Base-by-base conservation (phyloP, 2,113 vertebrate genomes). In the Tupaia chinensis region DNA sequence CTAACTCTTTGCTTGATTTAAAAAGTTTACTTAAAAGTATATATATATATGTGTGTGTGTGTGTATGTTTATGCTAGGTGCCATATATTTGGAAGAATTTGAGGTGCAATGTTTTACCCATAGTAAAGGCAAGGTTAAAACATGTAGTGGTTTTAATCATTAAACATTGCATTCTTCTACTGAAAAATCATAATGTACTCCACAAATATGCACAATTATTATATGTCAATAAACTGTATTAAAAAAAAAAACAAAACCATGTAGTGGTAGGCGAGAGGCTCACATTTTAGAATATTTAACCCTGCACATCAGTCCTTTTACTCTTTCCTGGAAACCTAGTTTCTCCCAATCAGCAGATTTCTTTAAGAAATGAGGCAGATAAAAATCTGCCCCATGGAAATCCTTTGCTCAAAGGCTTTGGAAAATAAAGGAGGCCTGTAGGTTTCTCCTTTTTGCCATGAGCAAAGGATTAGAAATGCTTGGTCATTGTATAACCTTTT, bases 361-460 rank as follows among this genome's bases (percentile, higher is more conserved):
- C 27, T 86, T 95, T 89, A 79, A 96, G 72, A 95, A 78, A 92
- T 56, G 32, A 81, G 86, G 58, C 54, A 84, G 95, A 95, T 95
- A 92, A 96, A 96, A 87, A 88, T 81, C 83, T 94, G 92, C 44
- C 76, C 29, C n/a, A 29, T 32, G 54, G 91, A 44, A 87, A 76
- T 95, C n/a, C 92, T 94, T 89, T 79, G 23, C 22, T 77, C 69
- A 81, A 81, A 89, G 23, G 56, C 6, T 61, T n/a, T 92, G 70
- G 79, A 79, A 89, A 94, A 80, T 68, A 74, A 19, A 44, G 27
- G 23, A 4, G 15, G 25, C 15, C 65, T 72, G 3, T 34, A 70
- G 34, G 27, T 88, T 91, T 96, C 68, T 93, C 72, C 27, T 89
- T 91, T 83, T 87, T 82, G 68, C 88, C 81, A 27, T 25, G 56